phyloP scores from a whole-genome alignment of 2,888 invertebrate species.

The Watsonalla binaria region DNA sequence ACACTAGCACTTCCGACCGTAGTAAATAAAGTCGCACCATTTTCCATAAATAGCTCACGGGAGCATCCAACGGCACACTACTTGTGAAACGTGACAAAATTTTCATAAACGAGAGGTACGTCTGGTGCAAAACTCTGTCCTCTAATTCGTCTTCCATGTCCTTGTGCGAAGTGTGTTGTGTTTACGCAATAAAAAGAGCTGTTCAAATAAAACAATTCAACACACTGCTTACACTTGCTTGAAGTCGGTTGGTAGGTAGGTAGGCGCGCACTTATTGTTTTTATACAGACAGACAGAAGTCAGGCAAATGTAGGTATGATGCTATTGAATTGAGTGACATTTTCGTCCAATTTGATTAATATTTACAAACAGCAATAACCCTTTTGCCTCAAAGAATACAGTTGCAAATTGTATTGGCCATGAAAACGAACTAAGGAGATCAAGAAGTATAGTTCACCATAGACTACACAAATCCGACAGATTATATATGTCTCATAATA shows the following conservation, averaged over 20 bases:
- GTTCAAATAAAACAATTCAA: slow-evolving; percentile 10
- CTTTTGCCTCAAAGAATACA: no score
- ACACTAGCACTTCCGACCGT: slow-evolving; percentile 88
- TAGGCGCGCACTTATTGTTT: no score
- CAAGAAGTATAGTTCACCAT: no score
- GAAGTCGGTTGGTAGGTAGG: slow-evolving; percentile 1
- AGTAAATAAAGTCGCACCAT: slow-evolving; percentile 87
- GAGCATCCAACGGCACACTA: slow-evolving; percentile 87
- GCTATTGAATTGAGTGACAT: no score
- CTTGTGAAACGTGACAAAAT: slow-evolving; percentile 89
- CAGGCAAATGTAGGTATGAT: no score
- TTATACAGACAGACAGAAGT: no score
- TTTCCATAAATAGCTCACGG: slow-evolving; percentile 87
- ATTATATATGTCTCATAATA: no score
- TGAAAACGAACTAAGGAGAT: no score
- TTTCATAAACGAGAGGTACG: slow-evolving; percentile 91
- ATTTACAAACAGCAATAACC: no score
- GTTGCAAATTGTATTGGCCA: no score
- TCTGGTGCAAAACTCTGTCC: slow-evolving; percentile 92
- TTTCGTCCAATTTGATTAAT: no score
- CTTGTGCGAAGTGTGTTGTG: slow-evolving; percentile 25
- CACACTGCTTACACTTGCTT: slow-evolving; percentile 13
- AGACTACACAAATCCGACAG: no score
- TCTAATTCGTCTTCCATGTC: slow-evolving; percentile 95
- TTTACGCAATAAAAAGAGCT: slow-evolving; percentile 18